phyloP scores from a whole-genome alignment of 2,888 invertebrate species.

The Folsomia candida region DNA sequence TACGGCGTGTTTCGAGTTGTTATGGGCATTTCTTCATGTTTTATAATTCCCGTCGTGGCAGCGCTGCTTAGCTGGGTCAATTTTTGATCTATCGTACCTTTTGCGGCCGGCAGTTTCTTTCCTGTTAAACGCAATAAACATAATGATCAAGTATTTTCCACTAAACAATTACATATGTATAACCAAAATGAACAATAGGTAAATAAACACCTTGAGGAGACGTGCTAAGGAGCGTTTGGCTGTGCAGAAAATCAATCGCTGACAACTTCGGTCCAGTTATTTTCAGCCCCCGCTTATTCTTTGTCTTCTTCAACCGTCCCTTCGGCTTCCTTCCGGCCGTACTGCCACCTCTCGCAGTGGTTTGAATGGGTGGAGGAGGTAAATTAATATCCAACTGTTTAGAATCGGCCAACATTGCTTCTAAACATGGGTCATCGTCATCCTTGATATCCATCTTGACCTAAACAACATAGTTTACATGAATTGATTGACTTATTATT shows the following conservation, averaged over 20 bases:
- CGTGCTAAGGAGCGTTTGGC: slow-evolving; percentile 82
- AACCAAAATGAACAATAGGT: not conserved
- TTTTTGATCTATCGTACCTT: slow-evolving; percentile 88
- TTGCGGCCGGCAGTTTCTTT: slow-evolving; percentile 78
- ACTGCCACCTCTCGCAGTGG: slow-evolving; percentile 45
- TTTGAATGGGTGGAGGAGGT: slow-evolving; percentile 47
- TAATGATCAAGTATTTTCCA: slow-evolving; percentile 6
- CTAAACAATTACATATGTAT: slow-evolving; percentile 4
- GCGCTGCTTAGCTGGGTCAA: slow-evolving; percentile 70
- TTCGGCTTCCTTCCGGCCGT: slow-evolving; percentile 59
- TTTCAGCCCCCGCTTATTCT: slow-evolving; percentile 58
- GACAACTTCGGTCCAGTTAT: slow-evolving; percentile 65
- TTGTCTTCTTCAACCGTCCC: slow-evolving; percentile 51
- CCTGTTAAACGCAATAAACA: slow-evolving; percentile 57
- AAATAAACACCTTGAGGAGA: slow-evolving; percentile 64
- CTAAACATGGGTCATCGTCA: not conserved
- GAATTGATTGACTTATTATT: no score
- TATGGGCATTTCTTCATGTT: slow-evolving; percentile 78
- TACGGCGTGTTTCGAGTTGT: slow-evolving; percentile 80
- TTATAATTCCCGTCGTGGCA: slow-evolving; percentile 56
- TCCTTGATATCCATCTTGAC: not conserved
- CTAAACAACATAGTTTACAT: not conserved
- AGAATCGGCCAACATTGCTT: not conserved
- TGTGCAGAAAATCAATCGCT: slow-evolving; percentile 76
- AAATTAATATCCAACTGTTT: slow-evolving; percentile 31